phyloP scores from a whole-genome alignment of 2,113 vertebrate species.

The Upupa epops region DNA sequence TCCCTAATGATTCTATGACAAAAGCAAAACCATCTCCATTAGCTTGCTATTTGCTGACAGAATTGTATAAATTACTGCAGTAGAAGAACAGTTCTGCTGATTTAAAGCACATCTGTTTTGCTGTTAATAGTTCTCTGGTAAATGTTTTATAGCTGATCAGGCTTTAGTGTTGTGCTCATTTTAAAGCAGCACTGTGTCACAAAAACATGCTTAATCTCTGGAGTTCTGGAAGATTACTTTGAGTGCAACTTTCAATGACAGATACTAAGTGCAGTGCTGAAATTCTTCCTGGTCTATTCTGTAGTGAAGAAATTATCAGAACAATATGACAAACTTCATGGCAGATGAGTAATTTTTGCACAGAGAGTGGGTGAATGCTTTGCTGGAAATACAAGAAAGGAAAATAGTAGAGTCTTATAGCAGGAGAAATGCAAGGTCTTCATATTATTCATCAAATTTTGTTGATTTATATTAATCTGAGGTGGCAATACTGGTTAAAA shows the following conservation, averaged over 20 bases:
- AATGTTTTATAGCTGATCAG: neutral
- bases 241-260: neutral
- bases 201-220: neutral
- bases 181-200: neutral
- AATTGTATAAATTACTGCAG: neutral
- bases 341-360: neutral
- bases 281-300: neutral
- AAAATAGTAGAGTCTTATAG: neutral
- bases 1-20: too few relatives aligned
- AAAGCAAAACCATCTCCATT: too few relatives aligned
- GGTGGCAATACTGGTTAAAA: slow-evolving; percentile 29
- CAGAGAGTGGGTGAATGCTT: neutral
- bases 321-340: neutral
- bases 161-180: neutral
- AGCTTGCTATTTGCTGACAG: neutral
- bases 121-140: neutral
- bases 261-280: neutral
- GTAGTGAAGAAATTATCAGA: neutral
- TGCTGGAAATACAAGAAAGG: neutral
- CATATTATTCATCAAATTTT: slow-evolving; percentile 8
- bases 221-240: neutral
- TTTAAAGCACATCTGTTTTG: neutral
- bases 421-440: neutral
- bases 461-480: slow-evolving; percentile 19
- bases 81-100: neutral